phyloP scores from a whole-genome alignment of 2,888 invertebrate genomes.

The Drosophila multiciliata region DNA sequence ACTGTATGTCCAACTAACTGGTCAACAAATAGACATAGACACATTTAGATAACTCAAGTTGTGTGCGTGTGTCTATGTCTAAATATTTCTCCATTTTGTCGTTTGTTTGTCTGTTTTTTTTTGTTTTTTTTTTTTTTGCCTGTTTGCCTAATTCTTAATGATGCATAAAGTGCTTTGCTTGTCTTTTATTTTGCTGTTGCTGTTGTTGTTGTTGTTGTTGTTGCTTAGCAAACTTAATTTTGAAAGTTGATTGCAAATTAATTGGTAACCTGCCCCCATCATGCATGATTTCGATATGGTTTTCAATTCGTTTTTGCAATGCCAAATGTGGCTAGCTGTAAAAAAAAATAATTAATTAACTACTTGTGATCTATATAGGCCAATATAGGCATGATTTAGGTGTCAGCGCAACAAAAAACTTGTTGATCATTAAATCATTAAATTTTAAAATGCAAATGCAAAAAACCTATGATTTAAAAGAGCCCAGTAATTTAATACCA shows the following conservation, averaged over 20 bases:
- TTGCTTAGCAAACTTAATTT: constrained; percentile 57
- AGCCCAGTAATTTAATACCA: background rate
- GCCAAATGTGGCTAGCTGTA: constrained; percentile 26
- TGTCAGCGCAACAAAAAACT: background rate
- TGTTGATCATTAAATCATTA: background rate
- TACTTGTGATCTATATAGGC: constrained; percentile 9
- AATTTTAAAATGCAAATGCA: background rate
- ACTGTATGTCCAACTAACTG: constrained; percentile 32
- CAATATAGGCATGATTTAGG: constrained; percentile 10
- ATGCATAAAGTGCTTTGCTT: constrained; percentile 76
- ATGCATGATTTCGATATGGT: constrained; percentile 33
- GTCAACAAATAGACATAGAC: constrained; percentile 44
- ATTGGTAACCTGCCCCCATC: constrained; percentile 57
- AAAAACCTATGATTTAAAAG: background rate
- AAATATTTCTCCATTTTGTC: constrained; percentile 79
- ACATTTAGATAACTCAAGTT: constrained; percentile 30
- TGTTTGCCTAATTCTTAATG: constrained; percentile 79
- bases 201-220: constrained; percentile 15
- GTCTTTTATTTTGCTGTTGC: constrained; percentile 23
- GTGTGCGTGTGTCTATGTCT: constrained; percentile 25
- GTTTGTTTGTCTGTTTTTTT: constrained; percentile 52
- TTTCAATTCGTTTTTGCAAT: constrained; percentile 33
- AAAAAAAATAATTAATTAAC: constrained; percentile 5
- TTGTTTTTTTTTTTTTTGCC: constrained; percentile 52
- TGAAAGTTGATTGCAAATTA: constrained; percentile 81